phyloP scores from a whole-genome alignment of 2,113 vertebrate genomes.

The Phalacrocorax aristotelis region DNA sequence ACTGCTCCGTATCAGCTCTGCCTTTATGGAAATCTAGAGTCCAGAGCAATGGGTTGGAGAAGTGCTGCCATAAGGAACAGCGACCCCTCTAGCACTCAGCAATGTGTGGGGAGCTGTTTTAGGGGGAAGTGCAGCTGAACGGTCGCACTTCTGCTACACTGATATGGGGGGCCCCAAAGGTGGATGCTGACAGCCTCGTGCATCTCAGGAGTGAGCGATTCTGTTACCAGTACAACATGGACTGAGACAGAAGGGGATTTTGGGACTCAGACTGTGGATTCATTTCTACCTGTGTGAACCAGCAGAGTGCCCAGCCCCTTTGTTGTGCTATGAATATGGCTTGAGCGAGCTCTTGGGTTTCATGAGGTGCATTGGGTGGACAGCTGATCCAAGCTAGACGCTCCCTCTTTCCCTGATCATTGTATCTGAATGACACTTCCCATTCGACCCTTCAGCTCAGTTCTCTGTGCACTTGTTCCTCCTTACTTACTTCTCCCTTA shows the following conservation, averaged over 20 bases:
- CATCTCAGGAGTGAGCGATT: neutral
- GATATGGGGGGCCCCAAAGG: neutral
- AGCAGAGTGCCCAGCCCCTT: neutral
- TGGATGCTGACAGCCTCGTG: neutral
- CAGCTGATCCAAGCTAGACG: neutral
- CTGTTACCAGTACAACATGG: neutral
- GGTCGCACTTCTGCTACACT: neutral
- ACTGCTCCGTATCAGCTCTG: neutral
- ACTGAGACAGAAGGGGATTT: neutral
- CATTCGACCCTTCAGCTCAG: neutral
- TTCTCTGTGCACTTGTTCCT: neutral
- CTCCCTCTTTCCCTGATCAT: neutral
- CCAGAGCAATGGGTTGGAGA: neutral
- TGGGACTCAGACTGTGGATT: neutral
- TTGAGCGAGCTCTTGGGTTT: neutral
- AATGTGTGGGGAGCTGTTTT: neutral
- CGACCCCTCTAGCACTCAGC: neutral
- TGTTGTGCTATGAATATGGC: neutral
- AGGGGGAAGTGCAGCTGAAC: neutral
- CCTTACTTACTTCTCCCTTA: neutral
- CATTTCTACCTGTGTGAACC: neutral
- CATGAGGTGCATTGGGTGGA: neutral
- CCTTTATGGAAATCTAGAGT: neutral
- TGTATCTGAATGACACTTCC: neutral
- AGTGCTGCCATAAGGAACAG: neutral